These are phyloP conservation scores for Polypterus bichir DNA, from an alignment of 2,113 vertebrate species.

Conservation along the genomic window DNA sequence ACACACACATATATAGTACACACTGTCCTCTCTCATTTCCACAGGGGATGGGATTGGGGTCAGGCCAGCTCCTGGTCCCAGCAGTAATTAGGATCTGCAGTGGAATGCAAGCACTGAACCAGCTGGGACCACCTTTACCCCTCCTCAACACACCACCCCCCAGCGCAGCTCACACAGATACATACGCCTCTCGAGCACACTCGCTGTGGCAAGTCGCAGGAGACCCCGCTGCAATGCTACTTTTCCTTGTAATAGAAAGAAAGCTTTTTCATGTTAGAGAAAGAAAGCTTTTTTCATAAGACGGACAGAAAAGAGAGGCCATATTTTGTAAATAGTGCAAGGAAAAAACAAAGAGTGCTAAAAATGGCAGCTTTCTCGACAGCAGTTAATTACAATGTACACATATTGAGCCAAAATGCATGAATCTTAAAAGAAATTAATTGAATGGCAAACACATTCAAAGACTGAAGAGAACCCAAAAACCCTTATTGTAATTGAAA, in stretches of 20 bases:
- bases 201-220: too few relatives aligned
- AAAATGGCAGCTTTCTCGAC: background rate
- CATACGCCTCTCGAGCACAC: background rate
- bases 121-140: slow-evolving; percentile 51
- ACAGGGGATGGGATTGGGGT: slow-evolving; percentile 54
- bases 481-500: too few relatives aligned
- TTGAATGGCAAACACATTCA: too few relatives aligned
- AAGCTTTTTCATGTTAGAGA: too few relatives aligned
- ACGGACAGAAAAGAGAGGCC: slow-evolving; percentile 28
- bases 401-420: too few relatives aligned
- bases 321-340: slow-evolving; percentile 12
- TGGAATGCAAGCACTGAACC: slow-evolving; percentile 61
- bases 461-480: too few relatives aligned
- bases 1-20: too few relatives aligned
- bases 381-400: too few relatives aligned
- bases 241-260: too few relatives aligned
- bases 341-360: background rate
- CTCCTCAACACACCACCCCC: background rate
- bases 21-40: slow-evolving; percentile 27
- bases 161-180: background rate
- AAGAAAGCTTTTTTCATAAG: too few relatives aligned
- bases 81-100: slow-evolving; percentile 60
- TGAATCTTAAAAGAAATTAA: too few relatives aligned
- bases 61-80: slow-evolving; percentile 38
- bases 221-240: too few relatives aligned